Evolutionary conservation across 2,888 invertebrate species (phyloP).

Genomic region (Baronia brevicornis): DNA sequence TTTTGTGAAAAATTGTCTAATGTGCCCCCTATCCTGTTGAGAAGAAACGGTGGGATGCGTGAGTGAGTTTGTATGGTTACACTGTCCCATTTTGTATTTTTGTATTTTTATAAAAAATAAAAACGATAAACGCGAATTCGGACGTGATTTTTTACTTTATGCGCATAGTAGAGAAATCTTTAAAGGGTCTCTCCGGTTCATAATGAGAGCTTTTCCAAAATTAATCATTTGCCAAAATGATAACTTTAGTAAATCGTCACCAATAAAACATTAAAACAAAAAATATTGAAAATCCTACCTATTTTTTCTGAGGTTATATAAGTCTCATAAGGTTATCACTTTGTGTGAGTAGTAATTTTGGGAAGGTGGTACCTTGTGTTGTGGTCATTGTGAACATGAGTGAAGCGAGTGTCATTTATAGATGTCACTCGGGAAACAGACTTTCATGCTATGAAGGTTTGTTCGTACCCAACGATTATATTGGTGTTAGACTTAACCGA

Average conservation of each 20-base stretch:
- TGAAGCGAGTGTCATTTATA: slow-evolving; percentile 1
- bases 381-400: too few relatives aligned
- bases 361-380: too few relatives aligned
- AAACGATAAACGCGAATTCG: slow-evolving; percentile 68
- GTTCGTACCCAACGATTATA: slow-evolving; percentile 39
- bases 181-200: too few relatives aligned
- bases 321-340: too few relatives aligned
- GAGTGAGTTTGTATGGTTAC: slow-evolving; percentile 59
- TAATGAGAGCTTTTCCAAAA: too few relatives aligned
- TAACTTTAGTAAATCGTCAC: too few relatives aligned
- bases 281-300: too few relatives aligned
- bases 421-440: slow-evolving; percentile 12
- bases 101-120: slow-evolving; percentile 73
- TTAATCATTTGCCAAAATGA: too few relatives aligned
- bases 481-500: slow-evolving; percentile 59
- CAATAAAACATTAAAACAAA: too few relatives aligned
- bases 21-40: slow-evolving; percentile 57
- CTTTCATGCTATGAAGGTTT: slow-evolving; percentile 31
- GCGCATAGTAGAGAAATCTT: slow-evolving; percentile 50
- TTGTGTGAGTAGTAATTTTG: too few relatives aligned
- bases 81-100: slow-evolving; percentile 76
- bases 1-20: slow-evolving; percentile 49
- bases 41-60: slow-evolving; percentile 44
- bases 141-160: slow-evolving; percentile 65
- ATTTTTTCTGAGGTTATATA: too few relatives aligned